Evolutionary conservation across 2,888 invertebrate genomes (phyloP), one percentile per base, ranked within the genome.

Genomic region (Cephus runcator): DNA sequence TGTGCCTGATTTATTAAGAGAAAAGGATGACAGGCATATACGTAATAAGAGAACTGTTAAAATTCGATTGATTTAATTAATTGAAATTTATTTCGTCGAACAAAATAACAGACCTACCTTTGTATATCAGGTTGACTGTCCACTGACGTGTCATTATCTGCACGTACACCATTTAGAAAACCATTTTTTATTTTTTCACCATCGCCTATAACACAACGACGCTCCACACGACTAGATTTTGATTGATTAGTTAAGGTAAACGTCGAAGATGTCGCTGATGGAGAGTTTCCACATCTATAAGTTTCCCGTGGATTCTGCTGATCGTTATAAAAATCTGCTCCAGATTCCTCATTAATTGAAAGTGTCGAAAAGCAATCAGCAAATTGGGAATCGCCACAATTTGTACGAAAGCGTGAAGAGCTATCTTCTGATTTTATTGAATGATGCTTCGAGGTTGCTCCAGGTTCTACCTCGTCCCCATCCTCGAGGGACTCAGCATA

Each of bases 401-500:
- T 88, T 12, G 85, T 82, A 76, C 84, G 81, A 73, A 85, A 83
- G 79, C 73, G 79, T 80, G 40, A 79, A 56, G 31, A 73, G 15
- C 3, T 80, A 73, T 68, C 83, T 35, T 84, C 83, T 4, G 84
- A 82, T 15, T 81, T 84, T 23, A 76, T 74, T 74, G 74, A 78
- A 80, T 83, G 82, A 75, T 79, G 77, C 68, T 74, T 85, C 77
- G 86, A 77, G 82, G 75, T 85, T 86, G 36, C 81, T 86, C 79
- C 87, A 88, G 76, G 85, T 83, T 69, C 83, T 80, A 34, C 36
- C 31, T 11, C 12, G 83, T 90, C 92, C 69, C 92, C 90, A 1
- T 92, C 84, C 79, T 92, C 92, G 0, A 93, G 90, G 0, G 92
- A 92, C 86, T 94, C 94, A 2, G 94, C 92, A 81, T 93, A 94